A percentile compares a stretch with the other conserved stretches of the same genome.
phyloP scores from a whole-genome alignment of 2,888 invertebrate genomes.

The Torymus texanus region DNA sequence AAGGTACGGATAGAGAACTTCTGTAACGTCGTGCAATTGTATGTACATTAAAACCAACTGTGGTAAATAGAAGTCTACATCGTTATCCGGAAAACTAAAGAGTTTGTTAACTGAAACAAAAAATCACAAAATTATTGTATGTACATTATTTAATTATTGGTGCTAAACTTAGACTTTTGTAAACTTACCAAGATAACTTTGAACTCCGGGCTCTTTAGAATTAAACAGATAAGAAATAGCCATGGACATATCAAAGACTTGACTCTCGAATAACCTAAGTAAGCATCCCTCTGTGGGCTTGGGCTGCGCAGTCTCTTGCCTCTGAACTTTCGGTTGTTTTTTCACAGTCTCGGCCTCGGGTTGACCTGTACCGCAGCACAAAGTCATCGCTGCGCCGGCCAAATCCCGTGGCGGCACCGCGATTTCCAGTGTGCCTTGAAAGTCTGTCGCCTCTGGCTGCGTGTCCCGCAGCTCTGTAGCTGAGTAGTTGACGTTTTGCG shows the following conservation, averaged over 20 bases:
- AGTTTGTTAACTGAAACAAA: conserved; percentile 87
- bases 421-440: conserved; percentile 56
- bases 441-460: conserved; percentile 54
- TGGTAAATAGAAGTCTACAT: conserved; percentile 98
- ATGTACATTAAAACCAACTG: conserved; percentile 99
- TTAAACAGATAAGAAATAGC: conserved; percentile 98
- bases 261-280: conserved; percentile 95
- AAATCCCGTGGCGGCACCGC: conserved; percentile 65
- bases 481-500: conserved; percentile 58
- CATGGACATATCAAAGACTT: conserved; percentile 98
- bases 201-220: conserved; percentile 98
- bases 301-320: conserved; percentile 71
- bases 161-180: too few relatives aligned
- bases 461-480: conserved; percentile 60
- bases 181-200: conserved; percentile 90
- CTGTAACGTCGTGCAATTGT: conserved; percentile 97
- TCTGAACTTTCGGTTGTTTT: conserved; percentile 72
- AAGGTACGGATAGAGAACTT: conserved; percentile 80
- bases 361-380: conserved; percentile 72
- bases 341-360: conserved; percentile 64
- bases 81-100: conserved; percentile 93
- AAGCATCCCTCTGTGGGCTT: conserved; percentile 81
- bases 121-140: neutral
- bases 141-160: too few relatives aligned
- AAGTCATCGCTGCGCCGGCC: conserved; percentile 71